Evolutionary conservation across 2,797 vertebrate genomes (phyloP), one percentile per base, ranked within the genome.

Genomic region (Enteromius radiatus): DNA sequence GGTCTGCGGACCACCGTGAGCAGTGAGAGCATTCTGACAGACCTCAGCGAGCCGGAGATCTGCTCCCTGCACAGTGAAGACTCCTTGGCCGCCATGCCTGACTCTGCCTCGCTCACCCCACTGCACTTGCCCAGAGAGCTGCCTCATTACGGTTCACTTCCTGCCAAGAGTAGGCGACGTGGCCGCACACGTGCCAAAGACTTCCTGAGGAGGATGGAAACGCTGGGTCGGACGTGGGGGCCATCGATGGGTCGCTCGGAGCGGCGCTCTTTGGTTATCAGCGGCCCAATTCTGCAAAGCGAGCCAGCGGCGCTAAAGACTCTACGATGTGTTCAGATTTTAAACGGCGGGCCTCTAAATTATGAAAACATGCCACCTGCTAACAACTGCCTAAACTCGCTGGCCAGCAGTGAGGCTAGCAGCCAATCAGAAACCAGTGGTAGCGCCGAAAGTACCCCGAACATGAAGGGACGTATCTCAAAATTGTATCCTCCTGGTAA

Each of bases 1-100:
- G 67, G 93, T 89, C 95, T 98, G 90, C 96, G 95, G 90, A 96
- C 94, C 89, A 97, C 97, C 0, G 95, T 96, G 74, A 99, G 98
- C 93, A 98, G 96, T 0, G 98, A 99, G 90, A 99, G 98, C 0
- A 96, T 99, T 61, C 93, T 99, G 71, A 99, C 98, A 0, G 98
- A 99, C 89, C 93, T 98, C 88, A 99, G 98, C 0, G 98, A 99
- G 88, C 98, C 97, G 0, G 98, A 99, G 90, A 92, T 97, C 87
- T 97, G 96, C 2, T 99, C 98, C 14, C 90, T 98, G 78, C 97
- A 98, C 93, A 99, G 98, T 0, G 96, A 95, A 87, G 96, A 97
- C 88, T 92, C 92, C 11, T 91, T 94, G 0, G 94, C 91, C 21
- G 95, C 75, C 52, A 86, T 96, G 92, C 95, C 94, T 26, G 96